A percentile compares a stretch with the other conserved stretches of the same genome.
phyloP scores from a whole-genome alignment of 2,113 vertebrate genomes.

The Zingel zingel region DNA sequence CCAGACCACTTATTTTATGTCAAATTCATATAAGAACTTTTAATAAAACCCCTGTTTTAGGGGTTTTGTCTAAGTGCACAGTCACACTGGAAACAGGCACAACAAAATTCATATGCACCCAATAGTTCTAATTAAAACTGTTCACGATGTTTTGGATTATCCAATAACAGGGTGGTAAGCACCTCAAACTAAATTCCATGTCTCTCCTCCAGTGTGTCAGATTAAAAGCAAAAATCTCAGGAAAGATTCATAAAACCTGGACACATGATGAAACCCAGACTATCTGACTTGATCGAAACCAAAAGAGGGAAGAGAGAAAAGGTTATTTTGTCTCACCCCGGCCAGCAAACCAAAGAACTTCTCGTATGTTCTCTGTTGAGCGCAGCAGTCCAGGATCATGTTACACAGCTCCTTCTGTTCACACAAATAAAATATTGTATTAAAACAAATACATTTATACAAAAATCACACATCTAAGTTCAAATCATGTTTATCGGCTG shows the following conservation, averaged over 20 bases:
- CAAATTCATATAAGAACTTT: background rate
- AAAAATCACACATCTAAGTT: background rate
- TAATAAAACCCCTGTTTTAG: background rate
- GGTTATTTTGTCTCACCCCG: slow-evolving; percentile 87
- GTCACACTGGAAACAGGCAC: background rate
- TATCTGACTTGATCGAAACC: background rate
- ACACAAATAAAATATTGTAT: slow-evolving; percentile 20
- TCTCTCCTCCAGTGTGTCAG: background rate
- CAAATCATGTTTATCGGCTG: background rate
- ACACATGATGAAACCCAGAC: background rate
- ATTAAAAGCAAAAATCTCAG: background rate
- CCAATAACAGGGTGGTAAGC: background rate
- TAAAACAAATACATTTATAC: background rate
- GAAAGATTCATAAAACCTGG: background rate
- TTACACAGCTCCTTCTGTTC: slow-evolving; percentile 97
- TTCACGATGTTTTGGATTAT: background rate
- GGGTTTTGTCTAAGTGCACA: background rate
- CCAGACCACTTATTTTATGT: background rate
- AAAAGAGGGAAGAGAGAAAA: background rate
- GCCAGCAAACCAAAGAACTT: slow-evolving; percentile 98
- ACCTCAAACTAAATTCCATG: background rate
- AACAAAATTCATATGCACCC: background rate
- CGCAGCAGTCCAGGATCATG: slow-evolving; percentile 99
- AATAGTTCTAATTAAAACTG: background rate
- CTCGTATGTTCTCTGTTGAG: slow-evolving; percentile 98